Conservation (phyloP, 2,888 invertebrate species). For the Ormia ochracea region DNA sequence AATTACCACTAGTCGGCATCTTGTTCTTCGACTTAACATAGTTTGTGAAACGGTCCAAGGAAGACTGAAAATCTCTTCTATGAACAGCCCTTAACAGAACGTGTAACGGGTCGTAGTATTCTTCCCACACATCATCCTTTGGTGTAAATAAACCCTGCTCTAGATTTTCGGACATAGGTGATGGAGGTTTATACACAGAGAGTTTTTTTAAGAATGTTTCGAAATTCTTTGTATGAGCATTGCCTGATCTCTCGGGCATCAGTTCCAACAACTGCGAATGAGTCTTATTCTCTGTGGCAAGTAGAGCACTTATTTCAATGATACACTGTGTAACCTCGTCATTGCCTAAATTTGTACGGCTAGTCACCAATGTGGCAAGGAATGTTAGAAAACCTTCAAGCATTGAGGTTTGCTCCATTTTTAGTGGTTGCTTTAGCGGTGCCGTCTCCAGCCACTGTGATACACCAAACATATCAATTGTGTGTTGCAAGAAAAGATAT, state of each 20-base stretch:
- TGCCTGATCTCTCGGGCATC: constrained; percentile 97
- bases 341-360: constrained; percentile 87
- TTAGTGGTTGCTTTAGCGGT: constrained; percentile 82
- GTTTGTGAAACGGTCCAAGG: constrained; percentile 93
- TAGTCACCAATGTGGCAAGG: constrained; percentile 90
- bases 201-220: constrained; percentile 90
- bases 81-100: constrained; percentile 93
- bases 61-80: constrained; percentile 93
- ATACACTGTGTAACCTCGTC: constrained; percentile 84
- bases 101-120: constrained; percentile 95
- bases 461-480: constrained; percentile 94
- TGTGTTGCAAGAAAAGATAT: constrained; percentile 89
- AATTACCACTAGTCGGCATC: constrained; percentile 79
- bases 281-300: constrained; percentile 96
- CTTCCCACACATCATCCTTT: constrained; percentile 92
- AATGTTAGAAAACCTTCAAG: constrained; percentile 94
- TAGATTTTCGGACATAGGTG: constrained; percentile 83
- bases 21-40: constrained; percentile 82
- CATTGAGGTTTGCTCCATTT: constrained; percentile 93
- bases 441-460: constrained; percentile 90
- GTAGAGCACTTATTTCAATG: constrained; percentile 93
- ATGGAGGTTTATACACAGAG: constrained; percentile 90
- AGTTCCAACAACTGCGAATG: constrained; percentile 96
- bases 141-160: constrained; percentile 95
- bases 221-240: constrained; percentile 91